Percentiles rank a stretch among this genome's conserved stretches.
These are phyloP conservation scores for Vanacampus margaritifer DNA, from an alignment of 2,113 vertebrate genomes.

Conservation along the genomic window DNA sequence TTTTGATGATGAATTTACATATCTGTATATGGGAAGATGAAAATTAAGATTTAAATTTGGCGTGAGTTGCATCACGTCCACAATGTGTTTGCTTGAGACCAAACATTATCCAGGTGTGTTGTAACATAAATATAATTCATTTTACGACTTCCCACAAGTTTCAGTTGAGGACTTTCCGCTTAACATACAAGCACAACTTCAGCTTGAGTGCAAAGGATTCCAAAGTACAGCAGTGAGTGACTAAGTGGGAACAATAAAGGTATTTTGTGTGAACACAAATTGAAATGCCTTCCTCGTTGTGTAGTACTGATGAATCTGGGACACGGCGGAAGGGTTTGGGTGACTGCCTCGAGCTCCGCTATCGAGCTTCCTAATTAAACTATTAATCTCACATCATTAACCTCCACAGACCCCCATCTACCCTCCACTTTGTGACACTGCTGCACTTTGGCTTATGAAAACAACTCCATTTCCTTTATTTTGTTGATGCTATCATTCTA, in stretches of 20 bases:
- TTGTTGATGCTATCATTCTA: background rate
- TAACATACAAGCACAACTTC: background rate
- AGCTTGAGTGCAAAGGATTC: background rate
- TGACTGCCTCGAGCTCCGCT: slow-evolving; percentile 51
- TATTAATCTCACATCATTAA: slow-evolving; percentile 74
- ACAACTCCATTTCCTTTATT: slow-evolving; percentile 25
- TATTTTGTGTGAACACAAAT: slow-evolving; percentile 11
- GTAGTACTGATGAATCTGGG: slow-evolving; percentile 35
- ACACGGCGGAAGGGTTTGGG: slow-evolving; percentile 47
- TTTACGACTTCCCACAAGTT: background rate
- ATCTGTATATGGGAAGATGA: too few species aligned
- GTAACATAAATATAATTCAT: background rate
- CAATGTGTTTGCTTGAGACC: background rate
- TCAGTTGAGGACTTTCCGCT: background rate
- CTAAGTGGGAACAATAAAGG: slow-evolving; percentile 9
- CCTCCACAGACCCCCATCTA: slow-evolving; percentile 47
- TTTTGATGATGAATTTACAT: too few species aligned
- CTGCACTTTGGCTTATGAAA: slow-evolving; percentile 37
- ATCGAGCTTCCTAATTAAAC: slow-evolving; percentile 67
- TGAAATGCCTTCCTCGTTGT: slow-evolving; percentile 42
- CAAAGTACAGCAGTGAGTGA: background rate
- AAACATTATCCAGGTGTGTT: slow-evolving; percentile 20
- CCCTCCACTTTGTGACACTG: slow-evolving; percentile 50
- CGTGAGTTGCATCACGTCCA: background rate
- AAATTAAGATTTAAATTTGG: background rate